phyloP scores from a whole-genome alignment of 2,113 vertebrate species.

The Coryphaenoides rupestris region DNA sequence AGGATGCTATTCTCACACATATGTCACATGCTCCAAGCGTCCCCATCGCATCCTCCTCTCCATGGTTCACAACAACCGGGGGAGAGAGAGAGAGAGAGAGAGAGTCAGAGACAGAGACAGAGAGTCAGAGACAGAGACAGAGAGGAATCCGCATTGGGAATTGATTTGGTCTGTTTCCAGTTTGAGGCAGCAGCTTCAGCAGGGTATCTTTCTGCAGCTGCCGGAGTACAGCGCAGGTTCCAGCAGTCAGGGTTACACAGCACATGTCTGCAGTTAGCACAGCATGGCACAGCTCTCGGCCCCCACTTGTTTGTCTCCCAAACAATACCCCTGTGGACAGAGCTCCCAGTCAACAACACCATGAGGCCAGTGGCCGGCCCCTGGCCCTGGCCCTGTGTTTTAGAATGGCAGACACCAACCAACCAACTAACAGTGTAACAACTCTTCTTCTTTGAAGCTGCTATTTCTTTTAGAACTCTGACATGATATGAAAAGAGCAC shows the following conservation, averaged over 20 bases:
- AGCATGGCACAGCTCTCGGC: constrained; percentile 26
- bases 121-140: too few species aligned
- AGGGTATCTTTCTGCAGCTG: constrained; percentile 20
- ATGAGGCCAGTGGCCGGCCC: constrained; percentile 34
- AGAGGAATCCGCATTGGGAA: too few species aligned
- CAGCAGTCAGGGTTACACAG: constrained; percentile 27
- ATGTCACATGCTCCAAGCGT: constrained; percentile 24
- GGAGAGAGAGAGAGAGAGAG: too few species aligned
- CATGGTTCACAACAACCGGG: background rate
- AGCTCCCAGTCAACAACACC: constrained; percentile 47
- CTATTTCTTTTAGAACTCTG: background rate
- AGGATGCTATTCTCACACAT: constrained; percentile 20
- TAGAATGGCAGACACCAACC: constrained; percentile 29
- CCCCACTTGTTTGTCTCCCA: constrained; percentile 46
- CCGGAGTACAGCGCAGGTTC: constrained; percentile 46
- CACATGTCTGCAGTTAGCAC: constrained; percentile 14
- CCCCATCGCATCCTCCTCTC: constrained; percentile 19
- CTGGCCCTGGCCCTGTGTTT: background rate
- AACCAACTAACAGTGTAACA: background rate
- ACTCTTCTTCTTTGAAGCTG: constrained; percentile 14
- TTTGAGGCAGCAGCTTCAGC: background rate
- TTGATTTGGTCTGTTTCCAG: too few species aligned
- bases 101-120: too few species aligned
- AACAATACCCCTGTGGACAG: constrained; percentile 60
- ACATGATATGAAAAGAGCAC: too few species aligned